Percentiles rank a stretch among this genome's conserved stretches.
Conservation (phyloP, 2,888 invertebrate genomes). For the Caenorhabditis sp. region DNA sequence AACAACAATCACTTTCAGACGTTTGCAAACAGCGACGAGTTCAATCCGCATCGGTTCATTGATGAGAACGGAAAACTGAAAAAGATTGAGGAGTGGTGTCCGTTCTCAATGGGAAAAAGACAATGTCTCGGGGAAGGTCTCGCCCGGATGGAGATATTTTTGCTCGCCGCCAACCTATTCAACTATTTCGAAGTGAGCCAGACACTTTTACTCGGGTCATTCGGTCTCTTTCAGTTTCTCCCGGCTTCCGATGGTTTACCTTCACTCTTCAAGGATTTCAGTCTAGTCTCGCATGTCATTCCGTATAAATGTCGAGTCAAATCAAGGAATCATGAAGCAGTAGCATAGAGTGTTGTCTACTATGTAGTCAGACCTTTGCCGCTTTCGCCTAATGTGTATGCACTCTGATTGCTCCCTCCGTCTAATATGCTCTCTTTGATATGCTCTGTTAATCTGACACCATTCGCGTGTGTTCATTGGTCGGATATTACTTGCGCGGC, state of each 20-base stretch:
- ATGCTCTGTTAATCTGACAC: constrained; percentile 28
- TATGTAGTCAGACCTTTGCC: too few species aligned
- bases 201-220: too few species aligned
- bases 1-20: constrained; percentile 39
- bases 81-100: constrained; percentile 58
- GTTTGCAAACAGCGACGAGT: constrained; percentile 64
- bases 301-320: constrained; percentile 31
- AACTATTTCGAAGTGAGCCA: constrained; percentile 51
- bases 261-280: constrained; percentile 50
- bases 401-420: constrained; percentile 1
- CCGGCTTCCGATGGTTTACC: constrained; percentile 40
- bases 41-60: constrained; percentile 71
- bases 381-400: constrained; percentile 6
- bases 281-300: constrained; percentile 47
- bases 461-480: constrained; percentile 33
- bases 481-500: too few species aligned
- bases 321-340: constrained; percentile 10
- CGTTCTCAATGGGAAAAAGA: constrained; percentile 68
- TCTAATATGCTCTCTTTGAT: not conserved
- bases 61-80: constrained; percentile 64
- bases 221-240: constrained; percentile 44
- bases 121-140: constrained; percentile 66
- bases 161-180: constrained; percentile 45
- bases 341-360: not conserved
- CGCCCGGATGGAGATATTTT: constrained; percentile 63